These are phyloP conservation scores for Myotis findleyi DNA, from an alignment of 2,797 vertebrate species.

Conservation along the genomic window DNA sequence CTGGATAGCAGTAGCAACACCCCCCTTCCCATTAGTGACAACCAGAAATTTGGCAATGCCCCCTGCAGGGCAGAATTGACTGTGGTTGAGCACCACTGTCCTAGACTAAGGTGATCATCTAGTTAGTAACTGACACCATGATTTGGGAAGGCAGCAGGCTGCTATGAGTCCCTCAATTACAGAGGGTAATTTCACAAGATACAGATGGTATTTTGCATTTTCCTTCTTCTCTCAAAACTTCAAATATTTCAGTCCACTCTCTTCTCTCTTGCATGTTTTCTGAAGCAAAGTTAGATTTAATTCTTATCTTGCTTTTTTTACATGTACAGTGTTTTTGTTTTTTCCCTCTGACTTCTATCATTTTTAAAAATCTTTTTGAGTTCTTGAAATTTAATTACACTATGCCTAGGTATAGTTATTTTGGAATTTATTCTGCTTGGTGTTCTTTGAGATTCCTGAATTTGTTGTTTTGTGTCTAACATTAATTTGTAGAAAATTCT, in stretches of 20 bases:
- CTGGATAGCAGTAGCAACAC: background rate
- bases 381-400: background rate
- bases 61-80: background rate
- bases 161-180: background rate
- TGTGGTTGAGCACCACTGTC: background rate
- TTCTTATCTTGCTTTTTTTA: background rate
- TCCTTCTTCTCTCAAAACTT: background rate
- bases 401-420: background rate
- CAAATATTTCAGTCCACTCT: background rate
- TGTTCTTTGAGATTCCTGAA: background rate
- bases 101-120: background rate
- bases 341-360: background rate
- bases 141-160: background rate
- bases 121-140: background rate
- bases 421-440: background rate
- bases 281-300: background rate
- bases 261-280: background rate
- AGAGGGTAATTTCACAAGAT: background rate
- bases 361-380: background rate
- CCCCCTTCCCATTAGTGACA: background rate
- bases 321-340: background rate
- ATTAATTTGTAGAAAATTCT: background rate
- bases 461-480: background rate
- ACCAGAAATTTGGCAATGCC: background rate
- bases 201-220: background rate